These are phyloP conservation scores for Heliconius himera DNA, from an alignment of 1,140 invertebrate species.

Conservation along the genomic window DNA sequence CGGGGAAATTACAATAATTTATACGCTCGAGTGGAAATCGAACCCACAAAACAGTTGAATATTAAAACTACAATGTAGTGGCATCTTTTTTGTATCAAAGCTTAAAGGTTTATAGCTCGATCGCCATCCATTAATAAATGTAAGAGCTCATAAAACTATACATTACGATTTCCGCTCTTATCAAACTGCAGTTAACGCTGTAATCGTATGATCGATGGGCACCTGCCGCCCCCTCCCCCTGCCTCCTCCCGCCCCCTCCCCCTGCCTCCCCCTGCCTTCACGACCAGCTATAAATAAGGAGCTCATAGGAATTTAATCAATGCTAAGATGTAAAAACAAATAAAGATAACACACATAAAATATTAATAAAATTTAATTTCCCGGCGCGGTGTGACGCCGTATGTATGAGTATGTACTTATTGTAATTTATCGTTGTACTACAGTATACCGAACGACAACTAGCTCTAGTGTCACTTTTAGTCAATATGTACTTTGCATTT, in stretches of 20 bases:
- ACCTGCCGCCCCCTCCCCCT: background rate
- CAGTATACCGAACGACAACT: no score
- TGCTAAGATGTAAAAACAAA: conserved; percentile 1
- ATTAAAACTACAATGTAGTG: background rate
- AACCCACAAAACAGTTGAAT: no score
- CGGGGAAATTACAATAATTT: no score
- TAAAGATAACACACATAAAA: conserved; percentile 7
- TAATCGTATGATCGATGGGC: conserved; percentile 4
- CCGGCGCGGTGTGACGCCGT: background rate
- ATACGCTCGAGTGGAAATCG: no score
- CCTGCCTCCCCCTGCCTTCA: background rate
- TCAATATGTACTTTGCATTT: no score
- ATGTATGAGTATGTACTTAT: background rate
- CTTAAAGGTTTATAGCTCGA: background rate
- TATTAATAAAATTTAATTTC: background rate
- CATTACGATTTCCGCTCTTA: conserved; percentile 7
- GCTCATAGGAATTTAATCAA: conserved; percentile 11
- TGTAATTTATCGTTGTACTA: no score
- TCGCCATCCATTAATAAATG: background rate
- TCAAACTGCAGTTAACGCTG: background rate
- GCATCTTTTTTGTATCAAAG: background rate
- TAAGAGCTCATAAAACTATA: conserved; percentile 10
- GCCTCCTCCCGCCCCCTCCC: background rate
- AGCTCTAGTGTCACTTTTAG: no score
- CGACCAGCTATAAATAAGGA: background rate